These are phyloP conservation scores for Cerastis leucographa DNA, from an alignment of 2,888 invertebrate species.

Conservation along the genomic window DNA sequence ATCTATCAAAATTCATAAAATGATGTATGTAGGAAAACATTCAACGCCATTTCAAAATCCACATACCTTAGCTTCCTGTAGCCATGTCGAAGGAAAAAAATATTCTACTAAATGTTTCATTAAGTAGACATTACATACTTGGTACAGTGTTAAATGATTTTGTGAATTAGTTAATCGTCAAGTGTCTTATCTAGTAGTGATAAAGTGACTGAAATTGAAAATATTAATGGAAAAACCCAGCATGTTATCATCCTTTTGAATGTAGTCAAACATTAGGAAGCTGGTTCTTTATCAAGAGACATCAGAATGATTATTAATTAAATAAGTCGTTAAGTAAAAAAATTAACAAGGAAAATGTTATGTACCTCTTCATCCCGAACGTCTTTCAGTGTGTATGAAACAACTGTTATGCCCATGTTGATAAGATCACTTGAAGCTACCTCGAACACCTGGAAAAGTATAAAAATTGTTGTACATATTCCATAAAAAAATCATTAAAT, in stretches of 20 bases:
- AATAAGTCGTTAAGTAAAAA: conserved; percentile 9
- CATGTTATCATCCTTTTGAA: not conserved
- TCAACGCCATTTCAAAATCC: conserved; percentile 57
- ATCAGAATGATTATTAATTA: conserved; percentile 14
- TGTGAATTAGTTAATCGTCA: conserved; percentile 20
- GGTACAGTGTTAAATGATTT: conserved; percentile 23
- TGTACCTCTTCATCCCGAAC: conserved; percentile 98
- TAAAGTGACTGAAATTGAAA: conserved; percentile 33
- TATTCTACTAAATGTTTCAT: conserved; percentile 69
- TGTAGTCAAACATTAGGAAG: conserved; percentile 2
- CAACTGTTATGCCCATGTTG: conserved; percentile 99
- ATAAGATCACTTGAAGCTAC: conserved; percentile 98
- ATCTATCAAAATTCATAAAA: conserved; percentile 32
- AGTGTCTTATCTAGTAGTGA: conserved; percentile 22
- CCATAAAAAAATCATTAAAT: not conserved
- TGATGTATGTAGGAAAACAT: conserved; percentile 38
- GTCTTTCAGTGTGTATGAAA: conserved; percentile 98
- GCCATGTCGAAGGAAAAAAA: conserved; percentile 80
- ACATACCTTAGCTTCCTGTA: conserved; percentile 89
- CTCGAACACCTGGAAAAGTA: conserved; percentile 93
- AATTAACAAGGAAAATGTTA: conserved; percentile 14
- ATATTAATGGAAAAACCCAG: conserved; percentile 7
- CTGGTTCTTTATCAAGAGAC: conserved; percentile 17
- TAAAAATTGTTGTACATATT: not conserved
- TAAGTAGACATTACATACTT: conserved; percentile 35